Evolutionary conservation across 2,113 vertebrate species (phyloP), one percentile per base, ranked within the genome.

Genomic region (Cryptotis parvus): DNA sequence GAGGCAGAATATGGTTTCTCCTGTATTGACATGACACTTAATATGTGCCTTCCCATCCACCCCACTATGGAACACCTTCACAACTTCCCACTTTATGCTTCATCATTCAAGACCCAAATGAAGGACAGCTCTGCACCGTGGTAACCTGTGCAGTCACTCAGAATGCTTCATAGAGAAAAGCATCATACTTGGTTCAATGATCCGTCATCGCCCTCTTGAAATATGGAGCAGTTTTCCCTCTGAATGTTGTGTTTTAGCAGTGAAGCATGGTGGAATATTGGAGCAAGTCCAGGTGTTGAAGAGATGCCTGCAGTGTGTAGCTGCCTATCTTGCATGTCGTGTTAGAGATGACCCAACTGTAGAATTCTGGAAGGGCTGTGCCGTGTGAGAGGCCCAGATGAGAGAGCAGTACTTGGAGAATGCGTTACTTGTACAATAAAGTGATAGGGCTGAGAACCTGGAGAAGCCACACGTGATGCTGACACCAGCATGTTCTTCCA

Each of bases 201-300:
- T 45, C 33, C 91, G 41, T 26, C 49, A 16, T 77, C 22, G 16
- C 10, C 41, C 4, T 63, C 35, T 58, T 65, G 9, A 73, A 41
- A 24, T 58, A 58, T 35, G n/a, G 6, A 73, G 70, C 31, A 24
- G 55, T 55, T 58, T 41, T 43, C 9, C 75, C 37, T 83, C 70
- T 79, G 49, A 79, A 31, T 52, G 52, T n/a, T 81, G 35, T 15
- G 41, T 43, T 83, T 87, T 79, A 9, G 18, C 27, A 9, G 5
- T 33, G 41, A 82, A 90, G 20, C 3, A 43, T 0, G 9, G 11
- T 58, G 35, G 41, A 15, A 33, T 4, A 22, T 18, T 27, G 27
- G 35, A 12, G 0, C n/a, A 6, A 6, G 4, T 9, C 0, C 7
- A 1, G 0, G 65, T 76, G 39, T 3, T 27, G 41, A 66, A n/a